These are phyloP conservation scores for Varanus salvator DNA, from an alignment of 2,113 vertebrate genomes.

Conservation along the genomic window DNA sequence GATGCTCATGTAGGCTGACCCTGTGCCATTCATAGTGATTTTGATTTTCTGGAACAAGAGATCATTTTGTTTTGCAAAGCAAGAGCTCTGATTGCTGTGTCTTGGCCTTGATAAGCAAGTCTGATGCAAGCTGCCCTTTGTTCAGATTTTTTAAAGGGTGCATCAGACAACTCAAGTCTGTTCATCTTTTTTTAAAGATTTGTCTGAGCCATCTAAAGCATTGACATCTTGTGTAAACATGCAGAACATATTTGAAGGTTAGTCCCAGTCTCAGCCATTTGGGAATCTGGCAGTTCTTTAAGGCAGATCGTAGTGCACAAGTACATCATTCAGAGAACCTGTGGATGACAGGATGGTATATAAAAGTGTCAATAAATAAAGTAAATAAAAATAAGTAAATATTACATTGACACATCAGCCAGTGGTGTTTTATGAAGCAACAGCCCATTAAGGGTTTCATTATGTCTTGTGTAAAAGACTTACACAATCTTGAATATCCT, in stretches of 20 bases:
- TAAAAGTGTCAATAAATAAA: no score
- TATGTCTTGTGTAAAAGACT: neutral
- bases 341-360: no score
- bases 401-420: slow-evolving; percentile 42
- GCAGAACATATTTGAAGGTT: slow-evolving; percentile 30
- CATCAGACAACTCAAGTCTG: neutral
- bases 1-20: neutral
- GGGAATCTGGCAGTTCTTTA: slow-evolving; percentile 38
- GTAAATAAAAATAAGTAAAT: slow-evolving; percentile 29
- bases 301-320: slow-evolving; percentile 39
- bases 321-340: no score
- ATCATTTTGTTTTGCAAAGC: neutral
- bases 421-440: slow-evolving; percentile 51
- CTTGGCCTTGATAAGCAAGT: neutral
- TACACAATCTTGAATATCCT: slow-evolving; percentile 20
- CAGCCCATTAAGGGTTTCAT: slow-evolving; percentile 18
- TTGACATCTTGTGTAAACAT: slow-evolving; percentile 25
- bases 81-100: neutral
- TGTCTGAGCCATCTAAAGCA: slow-evolving; percentile 31
- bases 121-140: slow-evolving; percentile 19
- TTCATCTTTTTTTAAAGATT: slow-evolving; percentile 19
- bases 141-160: slow-evolving; percentile 1
- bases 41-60: no score
- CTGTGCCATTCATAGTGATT: neutral
- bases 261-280: slow-evolving; percentile 34